Evolutionary conservation across 1,140 invertebrate genomes (phyloP).

Genomic region (Neodiprion pinetum): DNA sequence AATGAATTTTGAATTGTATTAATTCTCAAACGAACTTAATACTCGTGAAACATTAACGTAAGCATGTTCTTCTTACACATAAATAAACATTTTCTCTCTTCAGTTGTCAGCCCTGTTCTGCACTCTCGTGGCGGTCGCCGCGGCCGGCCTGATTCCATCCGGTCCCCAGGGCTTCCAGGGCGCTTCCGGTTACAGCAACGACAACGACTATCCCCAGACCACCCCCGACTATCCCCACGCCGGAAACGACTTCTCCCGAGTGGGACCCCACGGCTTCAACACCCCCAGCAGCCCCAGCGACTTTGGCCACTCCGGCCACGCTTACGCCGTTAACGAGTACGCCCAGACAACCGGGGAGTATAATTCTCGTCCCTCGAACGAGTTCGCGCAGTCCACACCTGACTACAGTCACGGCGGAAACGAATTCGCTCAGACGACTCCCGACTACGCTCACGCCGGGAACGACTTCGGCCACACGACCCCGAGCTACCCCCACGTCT

Average conservation of each 20-base stretch:
- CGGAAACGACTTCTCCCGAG: neutral
- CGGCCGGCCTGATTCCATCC: neutral
- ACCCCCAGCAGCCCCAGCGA: constrained; percentile 29
- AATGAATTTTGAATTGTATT: too few species aligned
- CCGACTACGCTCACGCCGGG: neutral
- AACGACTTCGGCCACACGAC: neutral
- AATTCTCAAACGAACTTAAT: too few species aligned
- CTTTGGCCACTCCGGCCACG: constrained; percentile 31
- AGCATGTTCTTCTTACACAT: too few species aligned
- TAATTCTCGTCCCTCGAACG: too few species aligned
- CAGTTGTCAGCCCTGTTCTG: neutral
- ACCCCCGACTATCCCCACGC: neutral
- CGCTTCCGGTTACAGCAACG: neutral
- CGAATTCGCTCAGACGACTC: neutral
- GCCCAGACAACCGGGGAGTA: neutral
- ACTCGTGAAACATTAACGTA: too few species aligned
- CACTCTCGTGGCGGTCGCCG: neutral
- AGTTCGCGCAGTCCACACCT: neutral
- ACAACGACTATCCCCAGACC: neutral
- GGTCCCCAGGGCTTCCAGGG: neutral
- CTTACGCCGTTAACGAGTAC: neutral
- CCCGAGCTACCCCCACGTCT: neutral
- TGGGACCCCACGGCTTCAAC: neutral
- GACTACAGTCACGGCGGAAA: neutral
- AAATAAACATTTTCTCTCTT: too few species aligned